Evolutionary conservation across 2,888 invertebrate genomes (phyloP), one percentile per base, ranked within the genome.

Genomic region (Drosophila falleni): DNA sequence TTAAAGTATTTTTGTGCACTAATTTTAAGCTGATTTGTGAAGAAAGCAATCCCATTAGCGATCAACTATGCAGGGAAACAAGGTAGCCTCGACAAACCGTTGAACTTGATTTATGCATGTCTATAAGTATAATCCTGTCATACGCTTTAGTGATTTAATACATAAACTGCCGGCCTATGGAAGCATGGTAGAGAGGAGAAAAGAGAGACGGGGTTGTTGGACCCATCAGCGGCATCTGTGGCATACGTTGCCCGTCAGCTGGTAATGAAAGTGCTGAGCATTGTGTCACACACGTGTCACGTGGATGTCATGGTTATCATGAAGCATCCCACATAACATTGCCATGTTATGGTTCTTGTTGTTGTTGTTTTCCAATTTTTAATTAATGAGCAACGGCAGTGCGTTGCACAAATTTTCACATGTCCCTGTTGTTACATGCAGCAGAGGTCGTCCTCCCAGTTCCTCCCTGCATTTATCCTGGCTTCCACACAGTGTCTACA

Each of bases 91-190:
- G 55, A 62, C 53, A 72, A 74, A 73, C 69, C 72, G 72, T 75
- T 67, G 51, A 73, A 81, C 80, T 78, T 83, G 88, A 83, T 84
- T 90, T 89, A 89, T 81, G 72, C 79, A 83, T 78, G 80, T 76
- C 78, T 23, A 65, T 69, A 65, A 59, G 70, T 53, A 80, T 89
- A 87, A 91, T 86, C 87, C 87, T 84, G 84, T 89, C 87, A 84
- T 82, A 80, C 72, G 81, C 81, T 73, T 75, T 77, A 74, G 62
- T 81, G 84, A 82, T 84, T 89, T 85, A 83, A 89, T 89, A 82
- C 88, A 82, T 81, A 74, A 74, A 80, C 74, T 73, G 42, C 33
- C 16, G 19, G 23, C 11, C 15, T 1, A 23, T 1, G n/a, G n/a
- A 9, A 6, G 29, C 3, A 13, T 26, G 6, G 2, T 15, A 31